These are phyloP conservation scores for Cynopterus sphinx DNA, from an alignment of 2,797 vertebrate species.

Conservation along the genomic window DNA sequence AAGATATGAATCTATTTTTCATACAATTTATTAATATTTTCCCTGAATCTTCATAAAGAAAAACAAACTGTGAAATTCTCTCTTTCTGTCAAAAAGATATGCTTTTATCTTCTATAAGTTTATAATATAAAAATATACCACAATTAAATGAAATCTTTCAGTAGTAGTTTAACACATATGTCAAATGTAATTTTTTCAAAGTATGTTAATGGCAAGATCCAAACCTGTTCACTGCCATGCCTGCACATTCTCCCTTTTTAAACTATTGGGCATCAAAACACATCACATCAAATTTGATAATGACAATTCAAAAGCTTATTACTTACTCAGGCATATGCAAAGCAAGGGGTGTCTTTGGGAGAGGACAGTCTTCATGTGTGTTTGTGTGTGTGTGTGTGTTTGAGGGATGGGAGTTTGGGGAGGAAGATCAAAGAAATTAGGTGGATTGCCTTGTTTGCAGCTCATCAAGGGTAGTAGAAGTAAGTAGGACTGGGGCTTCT, in stretches of 20 bases:
- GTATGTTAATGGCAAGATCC: neutral
- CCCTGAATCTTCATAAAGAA: neutral
- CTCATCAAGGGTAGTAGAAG: neutral
- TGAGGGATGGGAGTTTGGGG: too few relatives aligned
- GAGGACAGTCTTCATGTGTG: neutral
- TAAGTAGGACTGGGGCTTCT: neutral
- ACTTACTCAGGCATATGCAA: neutral
- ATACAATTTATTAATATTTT: neutral
- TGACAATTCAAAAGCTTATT: neutral
- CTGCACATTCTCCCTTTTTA: neutral
- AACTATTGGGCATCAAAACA: neutral
- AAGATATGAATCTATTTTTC: neutral
- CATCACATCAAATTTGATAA: neutral
- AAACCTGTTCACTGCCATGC: accelerated
- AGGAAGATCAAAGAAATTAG: neutral
- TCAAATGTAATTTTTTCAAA: neutral
- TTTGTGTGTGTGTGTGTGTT: neutral
- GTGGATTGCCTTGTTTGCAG: neutral
- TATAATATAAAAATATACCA: neutral
- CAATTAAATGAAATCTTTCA: neutral
- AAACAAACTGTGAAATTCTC: neutral
- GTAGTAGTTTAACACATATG: neutral
- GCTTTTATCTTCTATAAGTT: neutral
- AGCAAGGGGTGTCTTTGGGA: neutral
- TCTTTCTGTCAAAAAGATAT: neutral